Conservation (phyloP, 2,113 vertebrate genomes). For the Pollimyrus isidori region DNA sequence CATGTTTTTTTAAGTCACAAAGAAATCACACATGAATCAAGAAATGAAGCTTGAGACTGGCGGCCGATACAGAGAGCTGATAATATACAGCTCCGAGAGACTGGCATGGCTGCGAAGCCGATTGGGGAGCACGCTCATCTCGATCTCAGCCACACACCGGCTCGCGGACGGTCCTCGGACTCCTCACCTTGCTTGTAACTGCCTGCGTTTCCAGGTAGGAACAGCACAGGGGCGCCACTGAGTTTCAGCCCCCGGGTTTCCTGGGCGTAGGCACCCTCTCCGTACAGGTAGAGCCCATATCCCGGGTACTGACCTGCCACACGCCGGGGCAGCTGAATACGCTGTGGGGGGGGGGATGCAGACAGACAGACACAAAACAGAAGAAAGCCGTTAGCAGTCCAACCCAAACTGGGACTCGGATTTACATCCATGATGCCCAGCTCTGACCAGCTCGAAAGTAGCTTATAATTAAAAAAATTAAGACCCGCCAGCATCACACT, state of each 20-base stretch:
- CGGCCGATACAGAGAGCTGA: neutral
- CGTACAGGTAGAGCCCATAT: slow-evolving; percentile 90
- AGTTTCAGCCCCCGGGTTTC: slow-evolving; percentile 76
- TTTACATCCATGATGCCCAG: neutral
- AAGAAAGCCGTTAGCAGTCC: neutral
- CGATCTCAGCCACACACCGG: neutral
- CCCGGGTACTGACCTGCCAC: slow-evolving; percentile 73
- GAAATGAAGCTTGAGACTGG: neutral
- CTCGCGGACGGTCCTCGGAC: neutral
- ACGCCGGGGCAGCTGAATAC: slow-evolving; percentile 79
- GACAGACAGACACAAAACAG: neutral
- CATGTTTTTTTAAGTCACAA: neutral
- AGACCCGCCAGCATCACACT: neutral
- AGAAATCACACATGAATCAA: neutral
- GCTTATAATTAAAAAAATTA: neutral
- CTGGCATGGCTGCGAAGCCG: neutral
- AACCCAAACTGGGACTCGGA: neutral
- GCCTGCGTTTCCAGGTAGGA: slow-evolving; percentile 93
- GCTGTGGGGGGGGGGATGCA: slow-evolving; percentile 50
- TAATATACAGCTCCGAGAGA: neutral
- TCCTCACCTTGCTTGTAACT: slow-evolving; percentile 90
- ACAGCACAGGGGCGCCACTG: slow-evolving; percentile 88
- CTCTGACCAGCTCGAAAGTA: neutral
- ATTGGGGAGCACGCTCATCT: neutral
- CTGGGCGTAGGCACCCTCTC: slow-evolving; percentile 82